These are phyloP conservation scores for Shargacucullia verbasci DNA, from an alignment of 2,888 invertebrate genomes.

Conservation along the genomic window DNA sequence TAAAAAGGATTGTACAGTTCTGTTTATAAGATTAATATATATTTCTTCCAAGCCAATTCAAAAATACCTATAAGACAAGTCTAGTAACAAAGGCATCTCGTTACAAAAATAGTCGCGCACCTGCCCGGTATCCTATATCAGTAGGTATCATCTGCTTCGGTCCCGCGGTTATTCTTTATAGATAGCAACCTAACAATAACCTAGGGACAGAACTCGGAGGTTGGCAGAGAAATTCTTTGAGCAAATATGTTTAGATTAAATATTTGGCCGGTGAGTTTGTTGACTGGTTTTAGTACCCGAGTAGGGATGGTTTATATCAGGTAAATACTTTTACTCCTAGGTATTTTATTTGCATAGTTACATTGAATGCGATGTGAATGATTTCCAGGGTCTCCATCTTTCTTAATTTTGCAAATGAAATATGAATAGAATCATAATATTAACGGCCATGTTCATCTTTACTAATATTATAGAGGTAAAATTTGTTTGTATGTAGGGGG, in stretches of 20 bases:
- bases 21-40: background rate
- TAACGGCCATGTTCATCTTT: no score
- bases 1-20: no score
- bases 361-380: no score
- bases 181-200: no score
- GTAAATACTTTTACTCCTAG: no score
- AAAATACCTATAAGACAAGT: background rate
- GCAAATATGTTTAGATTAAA: constrained; percentile 1
- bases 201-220: no score
- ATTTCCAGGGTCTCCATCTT: no score
- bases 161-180: constrained; percentile 9
- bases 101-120: constrained; percentile 41
- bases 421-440: no score
- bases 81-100: constrained; percentile 11
- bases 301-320: background rate
- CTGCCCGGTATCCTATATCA: constrained; percentile 40
- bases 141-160: constrained; percentile 5
- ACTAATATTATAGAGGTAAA: no score
- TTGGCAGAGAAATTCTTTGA: background rate
- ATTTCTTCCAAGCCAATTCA: background rate
- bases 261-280: background rate
- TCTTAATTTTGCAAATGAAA: no score
- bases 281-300: background rate
- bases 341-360: background rate
- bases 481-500: no score